phyloP scores from a whole-genome alignment of 2,888 invertebrate species.

The Drosophila barbarae region DNA sequence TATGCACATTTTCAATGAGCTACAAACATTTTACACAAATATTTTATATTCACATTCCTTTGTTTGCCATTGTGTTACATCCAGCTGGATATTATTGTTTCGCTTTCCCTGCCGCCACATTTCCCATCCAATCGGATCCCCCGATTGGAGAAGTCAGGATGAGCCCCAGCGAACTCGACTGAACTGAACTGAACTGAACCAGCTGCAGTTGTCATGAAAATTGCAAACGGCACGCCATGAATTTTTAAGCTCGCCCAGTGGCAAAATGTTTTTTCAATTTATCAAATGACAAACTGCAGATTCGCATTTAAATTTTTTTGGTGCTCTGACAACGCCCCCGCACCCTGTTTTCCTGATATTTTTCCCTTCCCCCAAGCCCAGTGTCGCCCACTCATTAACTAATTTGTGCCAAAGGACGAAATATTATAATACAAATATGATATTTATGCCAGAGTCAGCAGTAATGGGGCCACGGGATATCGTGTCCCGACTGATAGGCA shows the following conservation, averaged over 20 bases:
- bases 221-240: conserved; percentile 43
- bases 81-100: conserved; percentile 6
- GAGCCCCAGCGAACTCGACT: conserved; percentile 3
- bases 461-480: conserved; percentile 24
- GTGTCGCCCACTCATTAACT: conserved; percentile 61
- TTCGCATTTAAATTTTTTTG: conserved; percentile 27
- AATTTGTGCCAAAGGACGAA: conserved; percentile 47
- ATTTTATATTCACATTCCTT: conserved; percentile 31
- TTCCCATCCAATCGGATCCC: conserved; percentile 5
- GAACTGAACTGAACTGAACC: conserved; percentile 19
- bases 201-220: conserved; percentile 58
- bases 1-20: conserved; percentile 52
- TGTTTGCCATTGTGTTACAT: conserved; percentile 17
- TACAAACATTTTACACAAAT: conserved; percentile 40
- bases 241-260: conserved; percentile 51
- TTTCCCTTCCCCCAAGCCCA: not conserved
- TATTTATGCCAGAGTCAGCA: conserved; percentile 63
- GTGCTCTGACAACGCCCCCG: not conserved
- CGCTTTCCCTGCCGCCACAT: conserved; percentile 12
- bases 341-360: not conserved
- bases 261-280: conserved; percentile 58
- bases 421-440: conserved; percentile 75
- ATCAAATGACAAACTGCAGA: conserved; percentile 39
- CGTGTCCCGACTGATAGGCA: conserved; percentile 50
- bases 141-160: conserved; percentile 24